Base-by-base conservation (phyloP, 2,113 vertebrate species). In the Prunella himalayana region DNA sequence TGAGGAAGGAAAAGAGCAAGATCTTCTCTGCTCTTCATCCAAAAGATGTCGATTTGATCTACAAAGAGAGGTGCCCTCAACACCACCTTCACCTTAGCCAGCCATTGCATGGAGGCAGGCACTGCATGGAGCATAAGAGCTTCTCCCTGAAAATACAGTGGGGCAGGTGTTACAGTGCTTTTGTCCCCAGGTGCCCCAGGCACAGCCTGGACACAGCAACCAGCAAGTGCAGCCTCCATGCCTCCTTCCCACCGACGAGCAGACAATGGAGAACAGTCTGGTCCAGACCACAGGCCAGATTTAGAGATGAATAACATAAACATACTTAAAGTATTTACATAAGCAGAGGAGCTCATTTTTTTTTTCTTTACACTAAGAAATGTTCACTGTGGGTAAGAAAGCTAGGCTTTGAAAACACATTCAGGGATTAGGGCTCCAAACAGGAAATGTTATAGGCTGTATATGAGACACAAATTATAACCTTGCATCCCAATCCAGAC, bases 101-200 rank as follows among this genome's bases (percentile, higher is more conserved):
- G 42, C 31, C 45, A 27, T 59, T 31, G 12, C 41, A 27, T 11
- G 37, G 0, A 2, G 27, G 18, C 33, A 66, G 37, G 49, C 11
- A 4, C 5, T 3, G 6, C 1, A 5, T 0, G 0, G 33, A 54
- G 9, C 30, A 17, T 14, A 45, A 65, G 33, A 51, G 9, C 7
- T 25, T 51, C 60, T 20, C 24, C 18, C 2, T 27, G 77, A 65
- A 92, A 72, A n/a, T 63, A 18, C 1, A 27, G 28, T 3, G 41
- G 24, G 41, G 45, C 0, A 2, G 37, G 13, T 8, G 13, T 72
- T 19, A 17, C 15, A 13, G 60, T 22, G 31, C 37, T 71, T 53
- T 60, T 81, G 56, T 42, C 17, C 42, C 35, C 50, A 10, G 41
- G 10, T 2, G 4, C 25, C 25, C 2, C 30, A 10, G 35, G 30